Evolutionary conservation across 2,113 vertebrate genomes (phyloP).

Genomic region (Dicaeum eximium): DNA sequence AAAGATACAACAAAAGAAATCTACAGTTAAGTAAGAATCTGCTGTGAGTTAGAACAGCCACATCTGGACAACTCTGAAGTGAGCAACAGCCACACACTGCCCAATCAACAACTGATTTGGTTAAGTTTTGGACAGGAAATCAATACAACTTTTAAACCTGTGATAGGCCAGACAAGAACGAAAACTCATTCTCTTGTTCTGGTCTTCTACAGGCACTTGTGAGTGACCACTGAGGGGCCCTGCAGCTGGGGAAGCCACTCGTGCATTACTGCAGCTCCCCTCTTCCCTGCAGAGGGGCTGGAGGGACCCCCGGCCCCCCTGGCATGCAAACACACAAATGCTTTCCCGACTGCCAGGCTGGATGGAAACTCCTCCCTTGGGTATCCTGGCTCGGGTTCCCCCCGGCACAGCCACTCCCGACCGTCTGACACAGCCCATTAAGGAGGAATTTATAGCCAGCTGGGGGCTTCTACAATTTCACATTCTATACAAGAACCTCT

Average conservation of each 20-base stretch:
- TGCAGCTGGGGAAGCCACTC: background rate
- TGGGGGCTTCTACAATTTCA: constrained; percentile 15
- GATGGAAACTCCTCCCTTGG: background rate
- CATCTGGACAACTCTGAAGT: background rate
- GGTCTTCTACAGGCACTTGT: background rate
- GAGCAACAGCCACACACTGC: background rate
- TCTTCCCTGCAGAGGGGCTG: background rate
- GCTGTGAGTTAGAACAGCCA: background rate
- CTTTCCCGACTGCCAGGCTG: accelerated
- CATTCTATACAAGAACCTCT: background rate
- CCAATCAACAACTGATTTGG: background rate
- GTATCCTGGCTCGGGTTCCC: background rate
- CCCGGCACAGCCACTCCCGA: background rate
- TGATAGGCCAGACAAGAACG: background rate
- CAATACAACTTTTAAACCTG: background rate
- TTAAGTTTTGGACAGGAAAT: background rate
- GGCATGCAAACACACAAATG: background rate
- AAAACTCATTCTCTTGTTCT: background rate
- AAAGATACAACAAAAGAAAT: background rate
- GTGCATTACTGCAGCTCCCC: background rate
- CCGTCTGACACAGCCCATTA: background rate
- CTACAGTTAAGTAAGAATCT: background rate
- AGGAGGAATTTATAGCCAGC: constrained; percentile 36
- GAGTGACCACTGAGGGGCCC: accelerated
- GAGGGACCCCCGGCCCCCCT: background rate